A percentile compares a stretch with the other conserved stretches of the same genome.
These are phyloP conservation scores for Tupaia tana DNA, from an alignment of 2,113 vertebrate species.

Conservation along the genomic window DNA sequence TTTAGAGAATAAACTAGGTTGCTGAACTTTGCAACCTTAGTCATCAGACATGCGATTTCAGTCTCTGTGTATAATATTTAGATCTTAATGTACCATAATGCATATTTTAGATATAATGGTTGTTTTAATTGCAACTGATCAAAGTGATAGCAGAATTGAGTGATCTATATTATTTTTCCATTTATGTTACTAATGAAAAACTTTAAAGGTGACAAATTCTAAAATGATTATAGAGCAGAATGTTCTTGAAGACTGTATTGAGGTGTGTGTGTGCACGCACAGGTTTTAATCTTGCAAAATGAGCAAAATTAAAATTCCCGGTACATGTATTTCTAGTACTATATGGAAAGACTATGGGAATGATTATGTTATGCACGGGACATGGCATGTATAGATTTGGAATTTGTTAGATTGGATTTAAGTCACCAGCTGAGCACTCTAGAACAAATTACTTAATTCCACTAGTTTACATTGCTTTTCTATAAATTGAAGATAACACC, in stretches of 20 bases:
- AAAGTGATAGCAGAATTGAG: not conserved
- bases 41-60: not conserved
- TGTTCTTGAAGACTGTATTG: not conserved
- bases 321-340: not conserved
- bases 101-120: not conserved
- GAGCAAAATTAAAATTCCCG: not conserved
- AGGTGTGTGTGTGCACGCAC: not conserved
- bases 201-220: not conserved
- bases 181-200: not conserved
- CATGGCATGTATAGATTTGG: not conserved
- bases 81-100: not conserved
- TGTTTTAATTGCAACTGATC: not conserved
- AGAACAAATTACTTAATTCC: not conserved
- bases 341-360: not conserved
- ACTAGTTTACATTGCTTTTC: not conserved
- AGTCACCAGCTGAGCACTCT: not conserved
- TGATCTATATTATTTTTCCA: not conserved
- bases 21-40: conserved; percentile 4
- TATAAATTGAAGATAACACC: not conserved
- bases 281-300: conserved; percentile 22
- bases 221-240: not conserved
- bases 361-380: not conserved
- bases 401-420: not conserved
- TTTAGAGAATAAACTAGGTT: not conserved
- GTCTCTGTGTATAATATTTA: not conserved